phyloP scores from a whole-genome alignment of 2,888 invertebrate genomes.

The Melikaiella ostensackeni region DNA sequence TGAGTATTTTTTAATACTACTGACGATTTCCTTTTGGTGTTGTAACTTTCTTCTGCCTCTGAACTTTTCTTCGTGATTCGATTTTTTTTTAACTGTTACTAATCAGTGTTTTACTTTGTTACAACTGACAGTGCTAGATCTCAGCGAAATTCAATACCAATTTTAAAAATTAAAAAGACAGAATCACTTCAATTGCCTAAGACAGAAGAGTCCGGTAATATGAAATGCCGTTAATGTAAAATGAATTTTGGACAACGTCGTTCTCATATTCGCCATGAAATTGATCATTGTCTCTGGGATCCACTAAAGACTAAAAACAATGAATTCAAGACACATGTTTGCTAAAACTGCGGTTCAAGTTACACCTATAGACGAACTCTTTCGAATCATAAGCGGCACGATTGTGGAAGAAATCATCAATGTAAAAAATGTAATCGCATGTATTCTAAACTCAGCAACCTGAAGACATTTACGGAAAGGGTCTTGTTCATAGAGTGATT shows the following conservation, averaged over 20 bases:
- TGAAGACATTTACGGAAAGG: not conserved
- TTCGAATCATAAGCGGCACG: not conserved
- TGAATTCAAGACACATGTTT: not conserved
- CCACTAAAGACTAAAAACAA: not conserved
- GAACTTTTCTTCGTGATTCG: not conserved
- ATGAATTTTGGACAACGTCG: constrained; percentile 8
- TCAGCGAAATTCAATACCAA: not conserved
- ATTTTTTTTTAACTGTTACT: not conserved
- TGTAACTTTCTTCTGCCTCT: not conserved
- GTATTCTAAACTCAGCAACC: not conserved
- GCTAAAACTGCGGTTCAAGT: not conserved
- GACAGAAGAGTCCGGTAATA: not conserved
- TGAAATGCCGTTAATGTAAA: constrained; percentile 4
- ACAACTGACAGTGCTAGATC: not conserved
- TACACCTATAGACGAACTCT: not conserved
- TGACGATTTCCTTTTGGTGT: not conserved
- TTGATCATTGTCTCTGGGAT: not conserved
- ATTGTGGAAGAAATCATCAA: not conserved
- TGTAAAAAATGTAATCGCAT: constrained; percentile 3
- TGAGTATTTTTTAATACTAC: not conserved
- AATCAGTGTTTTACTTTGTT: not conserved
- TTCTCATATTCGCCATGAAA: constrained; percentile 2
- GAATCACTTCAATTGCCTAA: not conserved
- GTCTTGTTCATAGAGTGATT: not conserved
- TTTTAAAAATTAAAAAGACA: not conserved